phyloP scores from a whole-genome alignment of 2,888 invertebrate genomes.

The Macrosoma leucophasiata region DNA sequence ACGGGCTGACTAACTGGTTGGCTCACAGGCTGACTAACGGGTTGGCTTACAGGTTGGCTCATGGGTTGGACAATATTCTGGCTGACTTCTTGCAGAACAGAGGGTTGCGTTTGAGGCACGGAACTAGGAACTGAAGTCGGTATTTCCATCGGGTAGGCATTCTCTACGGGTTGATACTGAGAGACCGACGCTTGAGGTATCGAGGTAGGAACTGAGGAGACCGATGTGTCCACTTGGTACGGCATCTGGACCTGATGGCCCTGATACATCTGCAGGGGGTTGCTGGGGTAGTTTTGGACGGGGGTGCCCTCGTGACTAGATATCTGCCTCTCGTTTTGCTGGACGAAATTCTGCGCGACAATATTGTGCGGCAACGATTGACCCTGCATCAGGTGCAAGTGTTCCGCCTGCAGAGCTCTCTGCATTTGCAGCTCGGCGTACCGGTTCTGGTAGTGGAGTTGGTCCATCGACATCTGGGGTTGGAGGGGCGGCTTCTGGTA shows the following conservation, averaged over 20 bases:
- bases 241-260: slow-evolving; percentile 43
- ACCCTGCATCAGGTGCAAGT: slow-evolving; percentile 55
- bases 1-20: slow-evolving; percentile 2
- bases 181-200: slow-evolving; percentile 31
- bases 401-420: slow-evolving; percentile 52
- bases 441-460: slow-evolving; percentile 45
- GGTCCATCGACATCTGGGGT: slow-evolving; percentile 59
- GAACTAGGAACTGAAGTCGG: slow-evolving; percentile 32
- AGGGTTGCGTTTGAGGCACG: slow-evolving; percentile 32
- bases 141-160: slow-evolving; percentile 7
- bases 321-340: slow-evolving; percentile 65
- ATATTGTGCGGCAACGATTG: slow-evolving; percentile 63
- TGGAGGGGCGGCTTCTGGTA: slow-evolving; percentile 52
- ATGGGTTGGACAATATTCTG: too few species aligned
- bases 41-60: too few species aligned
- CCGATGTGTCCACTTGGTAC: slow-evolving; percentile 35
- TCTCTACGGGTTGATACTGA: slow-evolving; percentile 33
- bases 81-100: slow-evolving; percentile 12
- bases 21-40: background rate
- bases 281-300: slow-evolving; percentile 63
- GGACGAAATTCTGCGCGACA: slow-evolving; percentile 57
- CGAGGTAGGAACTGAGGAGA: slow-evolving; percentile 29
- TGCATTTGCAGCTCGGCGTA: slow-evolving; percentile 46
- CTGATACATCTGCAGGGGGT: slow-evolving; percentile 66
- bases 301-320: slow-evolving; percentile 73